A percentile compares a stretch with the other conserved stretches of the same genome.
Conservation (phyloP, 2,888 invertebrate genomes). For the Schizaphis graminum region DNA sequence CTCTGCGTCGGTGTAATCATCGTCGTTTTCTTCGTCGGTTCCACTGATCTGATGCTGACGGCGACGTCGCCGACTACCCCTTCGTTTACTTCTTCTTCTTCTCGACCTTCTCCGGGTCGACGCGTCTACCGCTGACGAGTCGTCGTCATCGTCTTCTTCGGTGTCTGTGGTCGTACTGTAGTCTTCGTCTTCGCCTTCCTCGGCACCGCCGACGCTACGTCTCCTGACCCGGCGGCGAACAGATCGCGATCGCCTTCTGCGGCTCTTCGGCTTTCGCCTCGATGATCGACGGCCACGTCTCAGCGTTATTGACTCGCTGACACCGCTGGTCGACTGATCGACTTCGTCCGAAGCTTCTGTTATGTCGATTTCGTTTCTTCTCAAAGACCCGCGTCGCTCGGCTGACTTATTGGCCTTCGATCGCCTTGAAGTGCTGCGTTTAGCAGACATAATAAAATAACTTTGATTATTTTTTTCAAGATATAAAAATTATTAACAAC, state of each 20-base stretch:
- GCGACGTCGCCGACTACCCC: not conserved
- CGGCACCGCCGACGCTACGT: not conserved
- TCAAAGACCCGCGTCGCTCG: not conserved
- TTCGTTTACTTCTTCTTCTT: too few species aligned
- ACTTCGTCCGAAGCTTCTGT: not conserved
- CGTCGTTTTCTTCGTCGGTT: not conserved
- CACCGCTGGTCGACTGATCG: too few species aligned
- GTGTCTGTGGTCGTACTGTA: not conserved
- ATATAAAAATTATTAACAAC: too few species aligned
- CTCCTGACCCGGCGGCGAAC: not conserved
- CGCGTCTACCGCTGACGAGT: not conserved
- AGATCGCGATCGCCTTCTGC: not conserved
- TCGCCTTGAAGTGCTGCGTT: not conserved
- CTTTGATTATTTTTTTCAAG: too few species aligned
- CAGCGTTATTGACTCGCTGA: not conserved
- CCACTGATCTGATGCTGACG: not conserved
- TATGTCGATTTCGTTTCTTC: not conserved
- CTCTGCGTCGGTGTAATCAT: not conserved
- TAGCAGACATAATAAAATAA: not conserved
- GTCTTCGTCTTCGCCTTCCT: not conserved
- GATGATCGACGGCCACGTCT: not conserved
- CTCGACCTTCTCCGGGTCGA: not conserved
- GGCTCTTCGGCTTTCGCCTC: not conserved
- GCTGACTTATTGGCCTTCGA: not conserved
- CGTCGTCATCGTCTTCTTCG: not conserved